These are phyloP conservation scores for Dynastes maya DNA, from an alignment of 2,888 invertebrate species.

Conservation along the genomic window DNA sequence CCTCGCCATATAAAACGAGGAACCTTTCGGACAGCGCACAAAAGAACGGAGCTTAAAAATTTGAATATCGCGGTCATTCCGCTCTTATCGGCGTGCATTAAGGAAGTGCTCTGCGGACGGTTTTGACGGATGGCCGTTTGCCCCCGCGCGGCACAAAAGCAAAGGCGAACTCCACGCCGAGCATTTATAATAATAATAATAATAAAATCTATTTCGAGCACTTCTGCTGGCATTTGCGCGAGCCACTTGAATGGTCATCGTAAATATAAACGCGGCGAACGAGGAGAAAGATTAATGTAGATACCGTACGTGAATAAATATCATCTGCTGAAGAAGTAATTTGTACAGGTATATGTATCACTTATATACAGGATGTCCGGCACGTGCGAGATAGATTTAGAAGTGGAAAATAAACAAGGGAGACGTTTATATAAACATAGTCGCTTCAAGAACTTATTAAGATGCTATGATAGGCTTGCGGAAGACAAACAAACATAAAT, in stretches of 20 bases:
- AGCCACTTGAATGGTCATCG: constrained; percentile 12
- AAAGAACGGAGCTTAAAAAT: constrained; percentile 70
- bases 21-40: constrained; percentile 55
- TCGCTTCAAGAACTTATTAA: too few species aligned
- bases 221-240: background rate
- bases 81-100: constrained; percentile 69
- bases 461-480: too few species aligned
- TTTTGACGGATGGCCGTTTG: constrained; percentile 66
- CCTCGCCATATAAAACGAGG: constrained; percentile 51
- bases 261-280: constrained; percentile 26
- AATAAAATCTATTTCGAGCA: constrained; percentile 32
- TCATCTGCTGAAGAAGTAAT: background rate
- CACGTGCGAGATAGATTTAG: too few species aligned
- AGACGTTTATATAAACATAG: too few species aligned
- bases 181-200: constrained; percentile 33
- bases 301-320: background rate
- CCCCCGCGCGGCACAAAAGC: constrained; percentile 5
- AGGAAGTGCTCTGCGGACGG: constrained; percentile 68
- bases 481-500: too few species aligned
- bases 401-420: too few species aligned
- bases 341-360: constrained; percentile 1
- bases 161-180: background rate
- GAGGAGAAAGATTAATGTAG: constrained; percentile 10
- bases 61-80: constrained; percentile 72
- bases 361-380: too few species aligned